Evolutionary conservation across 2,797 vertebrate genomes (phyloP), one percentile per base, ranked within the genome.

Genomic region (Myotis vivesi): DNA sequence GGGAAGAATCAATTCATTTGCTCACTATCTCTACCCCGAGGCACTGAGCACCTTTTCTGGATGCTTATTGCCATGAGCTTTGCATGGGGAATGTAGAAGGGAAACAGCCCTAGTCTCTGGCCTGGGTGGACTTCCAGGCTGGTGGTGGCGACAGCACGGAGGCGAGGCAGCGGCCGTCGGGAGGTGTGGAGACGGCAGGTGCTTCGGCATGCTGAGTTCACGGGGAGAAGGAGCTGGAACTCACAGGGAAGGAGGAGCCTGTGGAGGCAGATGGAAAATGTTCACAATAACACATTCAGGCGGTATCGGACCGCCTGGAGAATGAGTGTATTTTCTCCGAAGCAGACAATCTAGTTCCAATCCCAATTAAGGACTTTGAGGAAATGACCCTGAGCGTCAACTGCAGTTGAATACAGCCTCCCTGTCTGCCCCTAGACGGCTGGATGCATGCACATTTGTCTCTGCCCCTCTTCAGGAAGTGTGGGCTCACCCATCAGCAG

Each of bases 391-490:
- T 1, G 25, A 57, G 81, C 84, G 17, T 66, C 68, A 55, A 44
- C 38, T 8, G 28, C 55, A 46, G 81, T 85, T 76, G 91, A 94
- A 81, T 10, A 23, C 53, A 84, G 55, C 28, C 19, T 83, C 55
- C 49, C 68, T 72, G 87, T 62, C 71, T 15, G 53, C 20, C 41
- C 33, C 57, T 25, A 23, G 84, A 64, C 9, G 75, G 88, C 51
- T 8, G 71, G 76, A 57, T 17, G 59, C 30, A 8, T 11, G 57
- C 71, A 89, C 66, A 30, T 71, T 86, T 33, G 66, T 87, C 89
- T 91, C 75, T 73, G 3, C 8, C 66, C 46, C 77, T 87, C 28
- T 87, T 82, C 68, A 59, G 95, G 88, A 95, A 89, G 91, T 59
- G 72, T 36, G 72, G 76, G 76, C 90, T 79, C 19, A 2, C 51